Percentiles rank a stretch among this genome's conserved stretches.
Conservation (phyloP, 2,888 invertebrate species). For the Carpatolechia fugitivella region DNA sequence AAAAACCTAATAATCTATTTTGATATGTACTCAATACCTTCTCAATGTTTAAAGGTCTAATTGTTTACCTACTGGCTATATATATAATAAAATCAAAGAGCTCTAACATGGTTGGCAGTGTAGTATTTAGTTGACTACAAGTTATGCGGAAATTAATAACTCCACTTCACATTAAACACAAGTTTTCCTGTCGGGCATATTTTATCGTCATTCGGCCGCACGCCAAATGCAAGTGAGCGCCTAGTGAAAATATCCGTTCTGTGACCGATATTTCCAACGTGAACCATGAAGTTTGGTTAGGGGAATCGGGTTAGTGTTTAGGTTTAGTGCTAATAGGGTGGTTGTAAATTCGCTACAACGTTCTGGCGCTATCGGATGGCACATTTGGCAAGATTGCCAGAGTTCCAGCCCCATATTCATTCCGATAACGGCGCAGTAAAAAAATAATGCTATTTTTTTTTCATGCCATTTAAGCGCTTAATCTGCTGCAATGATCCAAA, state of each 20-base stretch:
- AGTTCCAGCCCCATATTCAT: constrained; percentile 47
- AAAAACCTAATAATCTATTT: too few species aligned
- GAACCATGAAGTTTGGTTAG: constrained; percentile 69
- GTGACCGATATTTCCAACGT: constrained; percentile 62
- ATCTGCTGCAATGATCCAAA: neutral
- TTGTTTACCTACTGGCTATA: too few species aligned
- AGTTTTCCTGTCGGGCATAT: neutral
- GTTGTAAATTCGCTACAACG: constrained; percentile 74
- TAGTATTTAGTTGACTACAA: too few species aligned
- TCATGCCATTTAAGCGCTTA: constrained; percentile 33
- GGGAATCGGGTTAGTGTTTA: constrained; percentile 77
- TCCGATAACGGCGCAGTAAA: constrained; percentile 48
- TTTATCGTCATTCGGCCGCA: constrained; percentile 17
- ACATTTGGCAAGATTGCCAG: constrained; percentile 71
- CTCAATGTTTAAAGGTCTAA: too few species aligned
- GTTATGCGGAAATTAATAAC: too few species aligned
- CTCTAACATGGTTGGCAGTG: too few species aligned
- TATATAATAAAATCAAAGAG: too few species aligned
- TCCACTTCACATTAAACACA: too few species aligned
- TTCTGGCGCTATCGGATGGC: constrained; percentile 75
- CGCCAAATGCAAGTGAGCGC: constrained; percentile 42
- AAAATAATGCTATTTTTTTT: constrained; percentile 65
- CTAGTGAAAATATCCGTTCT: constrained; percentile 49
- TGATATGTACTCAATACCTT: too few species aligned
- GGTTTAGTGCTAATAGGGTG: constrained; percentile 78